Evolutionary conservation across 2,797 vertebrate species (phyloP), one percentile per base, ranked within the genome.

Genomic region (Leptoclinus maculatus): DNA sequence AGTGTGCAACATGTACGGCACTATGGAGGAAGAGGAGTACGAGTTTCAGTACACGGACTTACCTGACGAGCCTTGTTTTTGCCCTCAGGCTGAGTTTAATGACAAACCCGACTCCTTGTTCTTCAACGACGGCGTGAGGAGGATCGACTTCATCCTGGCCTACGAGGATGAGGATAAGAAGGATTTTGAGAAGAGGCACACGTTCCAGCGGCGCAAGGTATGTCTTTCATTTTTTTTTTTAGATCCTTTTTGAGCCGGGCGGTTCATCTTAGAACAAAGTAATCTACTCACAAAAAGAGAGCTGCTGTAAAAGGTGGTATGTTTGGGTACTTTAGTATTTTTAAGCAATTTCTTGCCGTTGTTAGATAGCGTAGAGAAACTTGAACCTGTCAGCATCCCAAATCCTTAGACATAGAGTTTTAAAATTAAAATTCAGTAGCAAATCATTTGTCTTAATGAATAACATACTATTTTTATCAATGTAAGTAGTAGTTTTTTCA

Each of bases 81-180:
- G 36, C 27, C 91, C 91, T 47, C 93, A 99, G 98, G 92, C 88
- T n/a, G 96, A 96, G 87, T 98, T 97, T 89, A 95, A 98, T 60
- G 79, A 88, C 69, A 95, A 97, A 25, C 85, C 94, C 0, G 96
- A 98, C 79, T 97, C 96, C 2, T 85, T 98, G 16, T 98, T 95
- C 92, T 99, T 99, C 91, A 97, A 95, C 0, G 98, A 99, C 7
- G 97, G 97, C 9, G 93, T 95, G 45, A 89, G 97, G 90, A 94
- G 96, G 86, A 96, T 99, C 25, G 97, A 99, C 90, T 98, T 97
- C 86, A 88, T 99, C 83, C 92, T 99, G 58, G 97, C 96, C 3
- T 98, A 99, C 69, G 97, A 98, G 88, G 96, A 98, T 83, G 97
- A 98, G 86, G 94, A 90, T 4, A 96, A 90, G 88, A 97, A 96